Base-by-base conservation (phyloP, 1,140 invertebrate genomes). In the Drosophila ficusphila region DNA sequence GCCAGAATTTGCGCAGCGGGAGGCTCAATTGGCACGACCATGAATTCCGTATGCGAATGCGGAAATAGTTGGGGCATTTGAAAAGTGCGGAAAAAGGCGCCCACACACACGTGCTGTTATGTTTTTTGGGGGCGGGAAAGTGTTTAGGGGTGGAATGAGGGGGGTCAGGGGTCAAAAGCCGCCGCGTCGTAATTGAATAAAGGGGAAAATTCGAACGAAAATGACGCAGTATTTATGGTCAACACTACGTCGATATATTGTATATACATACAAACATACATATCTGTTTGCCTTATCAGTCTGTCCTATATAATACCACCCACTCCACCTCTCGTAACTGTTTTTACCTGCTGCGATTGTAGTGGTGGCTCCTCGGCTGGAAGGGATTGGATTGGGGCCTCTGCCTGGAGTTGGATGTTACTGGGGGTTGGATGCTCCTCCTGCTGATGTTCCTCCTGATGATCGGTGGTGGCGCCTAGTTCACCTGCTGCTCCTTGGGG, bases 1-100 rank as follows among this genome's bases (percentile, higher is more conserved):
- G 60, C 56, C 34, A 67, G 61, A 62, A 62, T 67, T 67, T 67
- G 60, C 62, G 62, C 62, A 67, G 62, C 44, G 62, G 33, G 19
- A 60, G 53, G 21, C 60, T 64, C 46, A 65, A 67, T 67, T 67
- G 61, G 44, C 60, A 41, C 67, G 62, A 34, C 62, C 44, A 39
- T 67, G 62, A 67, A 67, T 41, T 11, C 23, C 38, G 56, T 25
- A 14, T 2, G 62, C 38, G 25, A 65, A 65, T 49, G 61, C 61
- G 61, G 61, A 65, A 64, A 46, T 27, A 46, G 23, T 46, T 8
- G 42, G 23, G 12, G 56, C 61, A 65, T 65, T 65, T 25, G 42
- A 65, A 64, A 47, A 62, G 54, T 33, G 25, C 34, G 53, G 53
- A 61, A 60, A 41, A 54, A 18, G 25, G 39, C 21, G 16, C 19